Base-by-base conservation (phyloP, 2,113 vertebrate species). In the Ornithorhynchus anatinus region DNA sequence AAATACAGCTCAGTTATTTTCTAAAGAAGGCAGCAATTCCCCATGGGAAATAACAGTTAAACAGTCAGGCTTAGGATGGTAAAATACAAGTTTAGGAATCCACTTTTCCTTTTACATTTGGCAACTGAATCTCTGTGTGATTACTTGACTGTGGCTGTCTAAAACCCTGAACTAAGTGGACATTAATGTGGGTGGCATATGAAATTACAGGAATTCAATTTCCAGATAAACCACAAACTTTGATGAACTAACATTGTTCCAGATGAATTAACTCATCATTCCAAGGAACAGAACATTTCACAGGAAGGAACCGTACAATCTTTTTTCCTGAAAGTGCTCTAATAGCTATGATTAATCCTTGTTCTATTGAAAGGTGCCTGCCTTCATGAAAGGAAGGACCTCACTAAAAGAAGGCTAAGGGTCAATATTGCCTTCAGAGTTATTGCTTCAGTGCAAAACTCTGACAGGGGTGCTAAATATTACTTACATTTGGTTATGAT, bases 191-290 rank as follows among this genome's bases (percentile, higher is more conserved):
- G 82, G 86, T 67, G 84, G 85, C 78, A 37, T 75, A 61, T 66
- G 78, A 85, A 86, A 89, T 88, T 85, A 84, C 69, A 82, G 78
- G 79, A 38, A 75, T 91, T 89, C 73, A 70, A 91, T 92, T 88
- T 86, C 86, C 66, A 85, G 86, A 88, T 92, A 86, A 87, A 84
- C 86, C 83, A 73, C 84, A 89, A 77, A 86, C 80, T 77, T 76
- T 85, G 78, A 85, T 89, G 86, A 92, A 90, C 85, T 86, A 88
- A 73, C 38, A 15, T 80, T 69, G 82, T 89, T 91, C 83, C 80
- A 83, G 81, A 79, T 90, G 86, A 90, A 89, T 88, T 89, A 88
- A 86, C 79, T 85, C 81, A 85, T 91, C 88, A 81, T 85, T 64
- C 54, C 15, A 8, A 14, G 72, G 66, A 89, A 71, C 59, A 84